phyloP scores from a whole-genome alignment of 2,797 vertebrate species.

The Champsocephalus esox region DNA sequence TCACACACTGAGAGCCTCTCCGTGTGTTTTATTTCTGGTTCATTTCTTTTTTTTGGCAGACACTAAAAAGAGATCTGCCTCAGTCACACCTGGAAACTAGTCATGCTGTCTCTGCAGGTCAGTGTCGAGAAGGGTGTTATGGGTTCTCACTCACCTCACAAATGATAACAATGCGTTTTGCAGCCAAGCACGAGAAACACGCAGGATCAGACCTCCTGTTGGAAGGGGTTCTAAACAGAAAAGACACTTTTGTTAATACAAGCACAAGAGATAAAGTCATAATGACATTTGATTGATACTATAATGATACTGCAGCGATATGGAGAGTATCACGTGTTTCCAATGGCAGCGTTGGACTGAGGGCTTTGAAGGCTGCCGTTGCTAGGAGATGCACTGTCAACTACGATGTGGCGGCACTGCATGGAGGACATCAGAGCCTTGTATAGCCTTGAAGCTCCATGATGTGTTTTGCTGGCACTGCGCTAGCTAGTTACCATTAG shows the following conservation, averaged over 20 bases:
- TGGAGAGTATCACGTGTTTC: no score
- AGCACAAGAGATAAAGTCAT: not conserved
- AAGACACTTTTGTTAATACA: not conserved
- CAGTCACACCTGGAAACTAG: conserved; percentile 13
- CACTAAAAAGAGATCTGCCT: not conserved
- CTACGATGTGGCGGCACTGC: no score
- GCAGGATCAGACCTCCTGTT: not conserved
- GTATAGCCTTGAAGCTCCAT: no score
- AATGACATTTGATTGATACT: not conserved
- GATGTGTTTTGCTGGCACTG: no score
- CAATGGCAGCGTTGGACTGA: no score
- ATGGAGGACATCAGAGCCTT: no score
- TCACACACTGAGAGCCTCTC: conserved; percentile 58
- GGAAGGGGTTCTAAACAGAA: not conserved
- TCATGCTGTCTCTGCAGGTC: not conserved
- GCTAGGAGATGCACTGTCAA: no score
- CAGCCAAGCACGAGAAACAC: not conserved
- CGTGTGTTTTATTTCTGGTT: conserved; percentile 35
- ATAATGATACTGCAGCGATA: not conserved
- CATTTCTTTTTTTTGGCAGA: conserved; percentile 30
- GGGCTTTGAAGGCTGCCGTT: no score
- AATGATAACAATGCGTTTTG: not conserved
- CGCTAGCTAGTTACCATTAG: no score
- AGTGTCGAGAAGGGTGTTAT: not conserved
- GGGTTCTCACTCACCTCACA: not conserved